These are phyloP conservation scores for Microtus obscurus DNA, from an alignment of 2,797 vertebrate genomes.

Conservation along the genomic window DNA sequence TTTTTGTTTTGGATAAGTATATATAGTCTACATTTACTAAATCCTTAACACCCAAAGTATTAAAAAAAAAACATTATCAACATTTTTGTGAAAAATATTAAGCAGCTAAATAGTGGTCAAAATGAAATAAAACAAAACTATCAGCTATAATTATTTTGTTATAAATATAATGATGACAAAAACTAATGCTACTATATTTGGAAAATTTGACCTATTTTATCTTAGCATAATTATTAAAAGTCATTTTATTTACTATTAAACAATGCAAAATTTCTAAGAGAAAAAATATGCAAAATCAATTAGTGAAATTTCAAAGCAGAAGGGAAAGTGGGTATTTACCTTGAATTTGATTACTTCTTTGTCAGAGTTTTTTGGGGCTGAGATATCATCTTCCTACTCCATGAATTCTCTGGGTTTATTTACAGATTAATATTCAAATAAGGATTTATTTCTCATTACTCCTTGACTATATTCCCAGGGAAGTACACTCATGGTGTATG, in stretches of 20 bases:
- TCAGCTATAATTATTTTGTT: background rate
- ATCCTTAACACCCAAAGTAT: background rate
- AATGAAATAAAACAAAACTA: background rate
- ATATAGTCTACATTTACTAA: background rate
- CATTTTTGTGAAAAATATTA: background rate
- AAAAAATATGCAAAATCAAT: background rate
- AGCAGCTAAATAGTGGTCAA: background rate
- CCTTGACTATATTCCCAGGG: background rate
- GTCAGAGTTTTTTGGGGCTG: background rate
- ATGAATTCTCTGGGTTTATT: background rate
- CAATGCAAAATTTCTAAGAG: background rate
- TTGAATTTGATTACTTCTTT: background rate
- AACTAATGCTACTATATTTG: background rate
- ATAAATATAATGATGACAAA: background rate
- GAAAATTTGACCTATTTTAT: background rate
- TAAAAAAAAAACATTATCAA: background rate
- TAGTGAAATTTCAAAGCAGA: background rate
- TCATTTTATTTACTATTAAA: slow-evolving; percentile 20
- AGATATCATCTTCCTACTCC: background rate
- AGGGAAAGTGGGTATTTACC: background rate
- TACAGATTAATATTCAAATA: background rate
- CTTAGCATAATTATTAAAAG: background rate
- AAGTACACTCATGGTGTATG: background rate
- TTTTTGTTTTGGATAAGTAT: background rate
- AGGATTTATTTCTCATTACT: background rate